phyloP scores from a whole-genome alignment of 92 coral and sea anemone species.

The Parazoanthus swiftii region DNA sequence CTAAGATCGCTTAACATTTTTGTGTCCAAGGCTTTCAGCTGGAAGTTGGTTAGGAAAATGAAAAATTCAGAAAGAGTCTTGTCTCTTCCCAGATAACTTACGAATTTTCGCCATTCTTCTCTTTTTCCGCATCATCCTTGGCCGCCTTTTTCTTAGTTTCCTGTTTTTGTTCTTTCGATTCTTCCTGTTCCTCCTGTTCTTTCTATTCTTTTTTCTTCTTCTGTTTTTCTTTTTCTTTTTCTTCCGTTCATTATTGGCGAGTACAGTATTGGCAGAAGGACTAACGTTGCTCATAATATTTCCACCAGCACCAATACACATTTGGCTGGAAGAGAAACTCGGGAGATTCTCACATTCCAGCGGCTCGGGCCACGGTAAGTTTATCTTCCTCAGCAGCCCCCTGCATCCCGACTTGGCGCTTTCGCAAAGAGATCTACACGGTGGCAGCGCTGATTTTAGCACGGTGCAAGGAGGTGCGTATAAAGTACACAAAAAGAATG shows the following conservation, averaged over 20 bases:
- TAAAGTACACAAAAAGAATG: constrained; percentile 22
- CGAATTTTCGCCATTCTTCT: neutral
- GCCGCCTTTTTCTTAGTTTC: constrained; percentile 14
- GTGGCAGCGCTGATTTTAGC: constrained; percentile 1
- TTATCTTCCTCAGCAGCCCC: neutral
- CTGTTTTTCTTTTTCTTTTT: constrained; percentile 28
- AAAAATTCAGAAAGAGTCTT: neutral
- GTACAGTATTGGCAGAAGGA: neutral
- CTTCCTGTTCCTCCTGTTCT: constrained; percentile 23
- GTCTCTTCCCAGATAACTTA: neutral
- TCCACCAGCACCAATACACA: constrained; percentile 19
- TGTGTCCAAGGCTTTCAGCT: neutral
- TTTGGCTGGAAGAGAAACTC: neutral
- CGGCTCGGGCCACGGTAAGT: constrained; percentile 16
- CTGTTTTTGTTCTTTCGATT: constrained; percentile 25
- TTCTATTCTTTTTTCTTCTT: constrained; percentile 20
- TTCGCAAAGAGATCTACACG: constrained; percentile 15
- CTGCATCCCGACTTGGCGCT: constrained; percentile 20
- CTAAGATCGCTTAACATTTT: neutral
- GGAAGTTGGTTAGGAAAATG: neutral
- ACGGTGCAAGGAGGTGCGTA: constrained; percentile 11
- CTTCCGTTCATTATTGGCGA: constrained; percentile 1
- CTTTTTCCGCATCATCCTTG: neutral
- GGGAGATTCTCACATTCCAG: constrained; percentile 4
- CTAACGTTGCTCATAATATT: neutral